Percentiles rank a stretch among this genome's conserved stretches.
Conservation (phyloP, 2,797 vertebrate genomes). For the Adelosebastes latens region DNA sequence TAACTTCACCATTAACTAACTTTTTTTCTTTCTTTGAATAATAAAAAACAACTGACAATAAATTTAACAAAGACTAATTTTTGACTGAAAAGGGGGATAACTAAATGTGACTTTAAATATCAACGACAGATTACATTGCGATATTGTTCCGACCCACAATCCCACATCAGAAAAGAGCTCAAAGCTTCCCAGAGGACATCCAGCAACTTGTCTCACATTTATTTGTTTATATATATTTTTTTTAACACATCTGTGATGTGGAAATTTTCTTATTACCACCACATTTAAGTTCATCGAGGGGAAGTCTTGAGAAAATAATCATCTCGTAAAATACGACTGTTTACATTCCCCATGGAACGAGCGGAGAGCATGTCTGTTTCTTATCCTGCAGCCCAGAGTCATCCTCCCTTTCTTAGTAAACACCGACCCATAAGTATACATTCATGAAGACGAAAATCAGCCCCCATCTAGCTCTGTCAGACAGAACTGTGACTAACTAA, state of each 20-base stretch:
- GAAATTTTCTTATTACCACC: slow-evolving; percentile 26
- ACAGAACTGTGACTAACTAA: background rate
- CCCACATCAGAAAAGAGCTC: background rate
- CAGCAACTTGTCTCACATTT: background rate
- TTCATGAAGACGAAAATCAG: slow-evolving; percentile 33
- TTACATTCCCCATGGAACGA: slow-evolving; percentile 65
- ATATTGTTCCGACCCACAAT: background rate
- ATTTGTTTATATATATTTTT: background rate
- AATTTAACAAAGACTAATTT: background rate
- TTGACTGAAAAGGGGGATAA: background rate
- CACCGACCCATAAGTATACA: slow-evolving; percentile 37
- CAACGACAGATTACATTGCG: background rate
- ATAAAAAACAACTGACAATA: background rate
- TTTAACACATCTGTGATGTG: slow-evolving; percentile 8
- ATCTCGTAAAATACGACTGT: slow-evolving; percentile 57
- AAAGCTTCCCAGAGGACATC: background rate
- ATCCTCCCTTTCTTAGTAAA: slow-evolving; percentile 54
- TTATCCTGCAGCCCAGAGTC: slow-evolving; percentile 52
- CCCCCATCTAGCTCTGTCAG: slow-evolving; percentile 11
- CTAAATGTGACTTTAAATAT: background rate
- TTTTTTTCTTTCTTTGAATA: background rate
- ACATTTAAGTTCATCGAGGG: slow-evolving; percentile 32
- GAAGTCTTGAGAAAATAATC: slow-evolving; percentile 48
- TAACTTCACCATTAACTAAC: no score
- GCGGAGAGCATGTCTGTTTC: slow-evolving; percentile 51